Base-by-base conservation (phyloP, 1,140 invertebrate genomes). In the Chymomyza costata region DNA sequence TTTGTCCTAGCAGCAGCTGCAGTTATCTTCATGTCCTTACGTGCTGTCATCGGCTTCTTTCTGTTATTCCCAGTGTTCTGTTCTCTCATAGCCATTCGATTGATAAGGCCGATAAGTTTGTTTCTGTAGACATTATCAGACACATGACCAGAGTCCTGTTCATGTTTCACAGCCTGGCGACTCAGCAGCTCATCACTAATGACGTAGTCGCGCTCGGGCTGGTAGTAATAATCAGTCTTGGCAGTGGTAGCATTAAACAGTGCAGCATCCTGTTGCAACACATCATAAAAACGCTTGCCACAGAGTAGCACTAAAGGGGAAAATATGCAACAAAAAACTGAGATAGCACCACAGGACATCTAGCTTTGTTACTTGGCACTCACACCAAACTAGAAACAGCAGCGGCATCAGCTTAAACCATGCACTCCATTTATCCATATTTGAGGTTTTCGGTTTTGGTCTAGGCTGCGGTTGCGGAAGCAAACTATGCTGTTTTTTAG, bases 401-500 rank as follows among this genome's bases (percentile, higher is more conserved):
- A 51, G 17, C 3, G 39, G 8, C 0, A 41, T 1, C 7, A 31
- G 7, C 28, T 40, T 28, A 2, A 51, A 25, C 10, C 48, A 40
- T 6, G 31, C 1, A 17, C 48, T 25, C 47, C 47, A 49, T 34
- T 25, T 39, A 7, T 5, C 28, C 47, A 49, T 49, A 13, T 13
- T 15, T 14, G 2, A n/a, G n/a, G n/a, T n/a, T n/a, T n/a, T n/a
- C n/a, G n/a, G n/a, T n/a, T n/a, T n/a, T n/a, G n/a, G n/a, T n/a
- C n/a, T n/a, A n/a, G n/a, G n/a, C n/a, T n/a, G n/a, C n/a, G n/a
- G n/a, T n/a, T n/a, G n/a, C n/a, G n/a, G n/a, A n/a, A n/a, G n/a
- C n/a, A n/a, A n/a, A n/a, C n/a, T n/a, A n/a, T n/a, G n/a, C n/a
- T n/a, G n/a, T n/a, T n/a, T n/a, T n/a, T n/a, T n/a, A n/a, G n/a